Percentiles rank a stretch among this genome's conserved stretches.
Evolutionary conservation across 2,888 invertebrate genomes (phyloP).

Genomic region (Cryptops parisi): DNA sequence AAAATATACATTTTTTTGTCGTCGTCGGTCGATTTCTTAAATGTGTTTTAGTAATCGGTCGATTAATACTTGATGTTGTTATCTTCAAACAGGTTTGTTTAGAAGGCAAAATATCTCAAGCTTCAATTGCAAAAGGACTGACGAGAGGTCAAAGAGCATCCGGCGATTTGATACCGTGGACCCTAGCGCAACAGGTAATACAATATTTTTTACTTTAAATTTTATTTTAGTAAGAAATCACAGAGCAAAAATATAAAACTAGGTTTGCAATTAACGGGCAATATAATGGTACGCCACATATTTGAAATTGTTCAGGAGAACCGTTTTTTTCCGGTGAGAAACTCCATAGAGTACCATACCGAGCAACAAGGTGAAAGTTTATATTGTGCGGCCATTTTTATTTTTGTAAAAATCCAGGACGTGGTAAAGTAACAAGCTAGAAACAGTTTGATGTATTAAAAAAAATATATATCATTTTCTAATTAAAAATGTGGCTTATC

Average conservation of each 20-base stretch:
- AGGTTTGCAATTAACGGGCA: too few relatives aligned
- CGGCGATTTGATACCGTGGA: slow-evolving; percentile 98
- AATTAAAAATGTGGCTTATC: too few relatives aligned
- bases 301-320: too few relatives aligned
- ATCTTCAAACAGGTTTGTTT: slow-evolving; percentile 43
- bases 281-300: too few relatives aligned
- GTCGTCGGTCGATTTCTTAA: not conserved
- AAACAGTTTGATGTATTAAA: too few relatives aligned
- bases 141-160: slow-evolving; percentile 77
- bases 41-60: not conserved
- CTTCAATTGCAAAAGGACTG: slow-evolving; percentile 59
- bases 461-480: too few relatives aligned
- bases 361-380: too few relatives aligned
- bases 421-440: too few relatives aligned
- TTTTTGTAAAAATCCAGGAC: too few relatives aligned
- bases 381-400: too few relatives aligned
- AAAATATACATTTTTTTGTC: slow-evolving; percentile 16
- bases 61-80: not conserved
- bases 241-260: not conserved
- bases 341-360: too few relatives aligned
- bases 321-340: too few relatives aligned
- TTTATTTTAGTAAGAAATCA: not conserved
- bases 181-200: slow-evolving; percentile 55
- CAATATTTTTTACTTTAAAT: slow-evolving; percentile 1
- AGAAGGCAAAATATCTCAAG: slow-evolving; percentile 47